These are phyloP conservation scores for Pecten maximus DNA, from an alignment of 2,888 invertebrate genomes.

Conservation along the genomic window DNA sequence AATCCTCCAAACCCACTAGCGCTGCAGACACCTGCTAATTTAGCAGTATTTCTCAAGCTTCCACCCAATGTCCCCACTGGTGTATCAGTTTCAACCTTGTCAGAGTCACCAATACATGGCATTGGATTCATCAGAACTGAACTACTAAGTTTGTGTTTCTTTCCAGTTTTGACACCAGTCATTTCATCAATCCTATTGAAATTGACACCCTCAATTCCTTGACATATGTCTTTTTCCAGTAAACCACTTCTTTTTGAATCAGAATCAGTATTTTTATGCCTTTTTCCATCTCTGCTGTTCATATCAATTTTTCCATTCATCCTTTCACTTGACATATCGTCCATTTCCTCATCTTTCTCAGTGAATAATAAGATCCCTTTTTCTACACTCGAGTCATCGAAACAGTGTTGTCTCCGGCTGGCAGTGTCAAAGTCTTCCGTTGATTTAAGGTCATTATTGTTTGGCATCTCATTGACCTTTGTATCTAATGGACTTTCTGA, in stretches of 20 bases:
- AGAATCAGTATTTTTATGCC: background rate
- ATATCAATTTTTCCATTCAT: background rate
- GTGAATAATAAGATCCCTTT: background rate
- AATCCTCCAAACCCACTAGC: slow-evolving; percentile 41
- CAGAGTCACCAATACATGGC: background rate
- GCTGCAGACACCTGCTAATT: background rate
- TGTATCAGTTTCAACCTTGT: background rate
- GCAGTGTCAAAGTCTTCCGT: background rate
- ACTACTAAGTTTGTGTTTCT: background rate
- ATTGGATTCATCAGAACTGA: background rate
- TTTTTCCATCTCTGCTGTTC: background rate
- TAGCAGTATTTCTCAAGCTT: background rate
- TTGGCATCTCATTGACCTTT: too few relatives aligned
- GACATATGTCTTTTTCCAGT: background rate
- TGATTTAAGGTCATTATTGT: too few relatives aligned
- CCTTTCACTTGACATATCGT: background rate
- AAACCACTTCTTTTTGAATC: background rate
- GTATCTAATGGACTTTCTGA: too few relatives aligned
- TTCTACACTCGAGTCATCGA: background rate
- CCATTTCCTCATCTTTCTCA: background rate
- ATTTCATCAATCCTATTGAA: background rate
- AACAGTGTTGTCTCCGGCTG: background rate
- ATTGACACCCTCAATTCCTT: background rate
- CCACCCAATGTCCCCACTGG: background rate
- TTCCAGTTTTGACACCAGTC: background rate